Conservation (phyloP, 2,888 invertebrate species). For the Mystacides longicornis region DNA sequence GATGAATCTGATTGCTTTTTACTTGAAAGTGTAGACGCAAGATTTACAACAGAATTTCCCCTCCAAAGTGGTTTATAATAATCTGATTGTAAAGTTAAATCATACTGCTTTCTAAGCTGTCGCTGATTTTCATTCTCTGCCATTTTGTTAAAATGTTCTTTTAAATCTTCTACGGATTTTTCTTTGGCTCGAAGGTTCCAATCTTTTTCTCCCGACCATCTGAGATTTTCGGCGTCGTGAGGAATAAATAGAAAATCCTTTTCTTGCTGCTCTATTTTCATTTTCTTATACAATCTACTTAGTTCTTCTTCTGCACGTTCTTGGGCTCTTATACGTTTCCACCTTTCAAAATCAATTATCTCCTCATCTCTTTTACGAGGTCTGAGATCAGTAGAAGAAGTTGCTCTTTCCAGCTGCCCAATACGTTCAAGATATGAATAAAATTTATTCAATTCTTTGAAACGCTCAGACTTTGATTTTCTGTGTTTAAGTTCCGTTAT, state of each 20-base stretch:
- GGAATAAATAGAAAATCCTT: slow-evolving; percentile 78
- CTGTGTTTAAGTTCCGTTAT: slow-evolving; percentile 58
- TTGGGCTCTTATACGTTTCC: slow-evolving; percentile 71
- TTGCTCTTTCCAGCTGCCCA: slow-evolving; percentile 70
- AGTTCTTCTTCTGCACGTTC: slow-evolving; percentile 80
- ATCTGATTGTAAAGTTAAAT: slow-evolving; percentile 48
- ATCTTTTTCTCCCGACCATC: slow-evolving; percentile 72
- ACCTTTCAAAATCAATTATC: slow-evolving; percentile 79
- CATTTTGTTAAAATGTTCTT: slow-evolving; percentile 64
- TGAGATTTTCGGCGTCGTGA: slow-evolving; percentile 61
- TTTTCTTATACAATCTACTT: slow-evolving; percentile 64
- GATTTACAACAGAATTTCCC: slow-evolving; percentile 73
- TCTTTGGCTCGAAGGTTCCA: slow-evolving; percentile 73
- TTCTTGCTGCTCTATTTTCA: slow-evolving; percentile 71
- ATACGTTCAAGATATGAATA: slow-evolving; percentile 80
- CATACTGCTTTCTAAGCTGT: slow-evolving; percentile 34
- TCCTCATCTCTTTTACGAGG: slow-evolving; percentile 70
- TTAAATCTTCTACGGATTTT: slow-evolving; percentile 80
- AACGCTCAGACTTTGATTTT: slow-evolving; percentile 66
- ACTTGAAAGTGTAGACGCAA: slow-evolving; percentile 63
- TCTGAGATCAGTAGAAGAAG: slow-evolving; percentile 60
- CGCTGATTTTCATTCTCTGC: slow-evolving; percentile 37
- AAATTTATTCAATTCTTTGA: slow-evolving; percentile 77
- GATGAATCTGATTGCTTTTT: slow-evolving; percentile 38
- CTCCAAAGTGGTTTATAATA: slow-evolving; percentile 77